A percentile compares a stretch with the other conserved stretches of the same genome.
These are phyloP conservation scores for Leucophora obtusa DNA, from an alignment of 2,888 invertebrate species.

Conservation along the genomic window DNA sequence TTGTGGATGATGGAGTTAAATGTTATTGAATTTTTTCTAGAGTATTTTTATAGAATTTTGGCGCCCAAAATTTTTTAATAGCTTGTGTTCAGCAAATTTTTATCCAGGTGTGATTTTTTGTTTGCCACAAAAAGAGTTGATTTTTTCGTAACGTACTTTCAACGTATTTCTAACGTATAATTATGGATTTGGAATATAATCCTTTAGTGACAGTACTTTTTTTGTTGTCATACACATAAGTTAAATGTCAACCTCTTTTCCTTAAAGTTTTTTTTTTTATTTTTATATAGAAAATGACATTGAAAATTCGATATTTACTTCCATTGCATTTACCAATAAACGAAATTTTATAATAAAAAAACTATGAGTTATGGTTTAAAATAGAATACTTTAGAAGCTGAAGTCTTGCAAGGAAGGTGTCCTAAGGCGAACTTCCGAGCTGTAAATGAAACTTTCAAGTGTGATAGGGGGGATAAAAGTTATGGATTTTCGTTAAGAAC, in stretches of 20 bases:
- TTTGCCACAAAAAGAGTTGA: slow-evolving; percentile 38
- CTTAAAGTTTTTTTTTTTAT: neutral
- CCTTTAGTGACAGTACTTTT: slow-evolving; percentile 1
- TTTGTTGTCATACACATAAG: neutral
- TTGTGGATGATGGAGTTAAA: slow-evolving; percentile 56
- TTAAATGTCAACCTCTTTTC: neutral
- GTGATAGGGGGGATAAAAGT: too few species aligned
- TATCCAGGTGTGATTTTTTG: slow-evolving; percentile 59
- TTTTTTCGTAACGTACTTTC: slow-evolving; percentile 21
- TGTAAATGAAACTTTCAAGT: too few species aligned
- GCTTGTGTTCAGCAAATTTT: slow-evolving; percentile 21
- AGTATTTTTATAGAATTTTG: slow-evolving; percentile 43
- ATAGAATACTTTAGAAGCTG: too few species aligned
- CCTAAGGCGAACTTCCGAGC: too few species aligned
- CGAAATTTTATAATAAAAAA: neutral
- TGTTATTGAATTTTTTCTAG: slow-evolving; percentile 44
- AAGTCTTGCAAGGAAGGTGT: too few species aligned
- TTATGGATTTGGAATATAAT: neutral
- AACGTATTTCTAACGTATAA: slow-evolving; percentile 15
- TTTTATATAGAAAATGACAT: neutral
- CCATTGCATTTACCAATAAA: neutral
- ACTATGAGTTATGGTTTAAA: neutral
- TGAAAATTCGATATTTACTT: neutral
- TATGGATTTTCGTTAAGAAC: too few species aligned
- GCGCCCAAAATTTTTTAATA: slow-evolving; percentile 45